These are phyloP conservation scores for Lasius fuliginosus DNA, from an alignment of 2,888 invertebrate genomes.

Conservation along the genomic window DNA sequence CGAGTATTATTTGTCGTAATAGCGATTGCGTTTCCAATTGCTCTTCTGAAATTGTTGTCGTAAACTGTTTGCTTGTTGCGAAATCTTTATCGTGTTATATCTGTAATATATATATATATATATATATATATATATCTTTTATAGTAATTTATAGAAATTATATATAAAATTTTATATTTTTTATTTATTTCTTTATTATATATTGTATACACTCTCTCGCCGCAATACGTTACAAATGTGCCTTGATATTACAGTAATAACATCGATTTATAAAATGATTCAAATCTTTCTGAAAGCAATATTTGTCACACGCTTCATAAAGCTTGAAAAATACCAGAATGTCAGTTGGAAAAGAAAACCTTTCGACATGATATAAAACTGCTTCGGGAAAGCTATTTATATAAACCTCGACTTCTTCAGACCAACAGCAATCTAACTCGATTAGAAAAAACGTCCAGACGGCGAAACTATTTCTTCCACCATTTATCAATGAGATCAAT, in stretches of 20 bases:
- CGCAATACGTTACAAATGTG: background rate
- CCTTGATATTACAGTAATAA: background rate
- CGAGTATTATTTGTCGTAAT: conserved; percentile 5
- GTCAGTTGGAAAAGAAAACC: background rate
- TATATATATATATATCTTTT: too few relatives aligned
- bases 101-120: background rate
- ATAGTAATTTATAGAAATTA: background rate
- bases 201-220: background rate
- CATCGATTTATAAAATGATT: conserved; percentile 6
- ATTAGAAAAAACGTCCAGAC: conserved; percentile 32
- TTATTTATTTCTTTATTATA: conserved; percentile 2
- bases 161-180: background rate
- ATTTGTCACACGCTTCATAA: background rate
- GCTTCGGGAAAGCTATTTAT: conserved; percentile 4
- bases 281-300: conserved; percentile 22
- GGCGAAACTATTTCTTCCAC: conserved; percentile 15
- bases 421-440: background rate
- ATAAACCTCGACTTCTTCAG: conserved; percentile 3
- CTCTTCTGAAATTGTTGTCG: background rate
- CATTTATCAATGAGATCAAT: conserved; percentile 44
- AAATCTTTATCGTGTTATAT: background rate
- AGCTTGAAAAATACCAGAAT: background rate
- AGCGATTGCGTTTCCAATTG: conserved; percentile 5
- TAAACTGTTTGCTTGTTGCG: background rate
- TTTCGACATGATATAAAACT: background rate